Percentiles rank a stretch among this genome's conserved stretches.
Evolutionary conservation across 2,797 vertebrate species (phyloP).

Genomic region (Rhinogobio ventralis): DNA sequence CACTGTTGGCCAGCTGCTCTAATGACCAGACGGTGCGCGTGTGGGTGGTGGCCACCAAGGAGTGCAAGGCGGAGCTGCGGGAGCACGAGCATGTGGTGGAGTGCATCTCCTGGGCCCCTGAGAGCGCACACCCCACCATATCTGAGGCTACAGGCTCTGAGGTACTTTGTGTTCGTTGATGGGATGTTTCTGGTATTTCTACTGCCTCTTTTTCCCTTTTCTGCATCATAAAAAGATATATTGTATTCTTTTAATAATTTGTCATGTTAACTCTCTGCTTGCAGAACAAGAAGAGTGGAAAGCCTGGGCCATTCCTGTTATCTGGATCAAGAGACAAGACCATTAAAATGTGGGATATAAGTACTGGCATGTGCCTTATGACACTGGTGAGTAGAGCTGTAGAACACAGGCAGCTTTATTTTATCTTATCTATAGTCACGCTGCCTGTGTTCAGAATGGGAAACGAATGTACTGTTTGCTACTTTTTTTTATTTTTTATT

Average conservation of each 20-base stretch:
- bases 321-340: constrained; percentile 99
- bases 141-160: constrained; percentile 89
- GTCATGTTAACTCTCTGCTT: not conserved
- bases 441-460: not conserved
- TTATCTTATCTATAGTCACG: not conserved
- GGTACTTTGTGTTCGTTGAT: constrained; percentile 67
- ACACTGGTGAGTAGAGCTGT: constrained; percentile 87
- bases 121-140: constrained; percentile 93
- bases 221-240: not conserved
- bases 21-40: constrained; percentile 99
- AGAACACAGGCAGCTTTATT: not conserved
- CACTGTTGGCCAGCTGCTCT: constrained; percentile 97
- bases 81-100: constrained; percentile 99
- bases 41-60: constrained; percentile 97
- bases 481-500: not conserved
- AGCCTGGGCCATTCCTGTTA: constrained; percentile 96
- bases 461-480: not conserved
- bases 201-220: not conserved
- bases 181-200: not conserved
- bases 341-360: constrained; percentile 99
- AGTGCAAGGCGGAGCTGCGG: constrained; percentile 98
- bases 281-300: constrained; percentile 97
- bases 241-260: not conserved
- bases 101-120: constrained; percentile 92
- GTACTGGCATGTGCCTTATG: constrained; percentile 99